Percentiles rank a stretch among this genome's conserved stretches.
Evolutionary conservation across 2,888 invertebrate genomes (phyloP).

Genomic region (Ischnus inquisitorius): DNA sequence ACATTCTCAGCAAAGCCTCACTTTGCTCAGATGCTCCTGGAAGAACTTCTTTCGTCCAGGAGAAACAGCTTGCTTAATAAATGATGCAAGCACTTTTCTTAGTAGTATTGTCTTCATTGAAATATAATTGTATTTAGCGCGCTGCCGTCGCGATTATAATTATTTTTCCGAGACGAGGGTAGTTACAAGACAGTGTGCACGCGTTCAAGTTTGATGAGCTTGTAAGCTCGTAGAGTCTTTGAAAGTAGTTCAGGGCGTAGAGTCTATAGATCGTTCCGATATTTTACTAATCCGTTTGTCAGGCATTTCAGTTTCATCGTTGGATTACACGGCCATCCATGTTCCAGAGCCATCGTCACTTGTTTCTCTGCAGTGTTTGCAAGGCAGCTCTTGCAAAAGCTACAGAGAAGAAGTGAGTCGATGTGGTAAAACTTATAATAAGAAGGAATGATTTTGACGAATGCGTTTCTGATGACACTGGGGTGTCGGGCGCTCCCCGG

Average conservation of each 20-base stretch:
- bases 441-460: not conserved
- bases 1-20: not conserved
- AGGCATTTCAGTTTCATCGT: conserved; percentile 7
- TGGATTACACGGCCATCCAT: not conserved
- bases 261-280: not conserved
- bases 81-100: not conserved
- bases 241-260: not conserved
- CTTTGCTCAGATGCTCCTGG: not conserved
- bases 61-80: not conserved
- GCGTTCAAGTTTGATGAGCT: not conserved
- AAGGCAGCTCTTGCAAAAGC: conserved; percentile 1
- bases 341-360: not conserved
- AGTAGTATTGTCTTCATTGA: not conserved
- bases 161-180: not conserved
- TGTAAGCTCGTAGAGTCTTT: not conserved
- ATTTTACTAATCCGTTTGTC: not conserved
- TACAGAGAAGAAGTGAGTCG: not conserved
- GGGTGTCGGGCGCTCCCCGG: not conserved
- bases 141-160: not conserved
- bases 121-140: not conserved
- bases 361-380: not conserved
- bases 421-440: not conserved
- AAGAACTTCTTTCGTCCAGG: not conserved
- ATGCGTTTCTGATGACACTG: not conserved
- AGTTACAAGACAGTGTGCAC: not conserved